Percentiles rank a stretch among this genome's conserved stretches.
phyloP scores from a whole-genome alignment of 35 echinoderm and acorn worm species.

The Holothuria glaberrima region DNA sequence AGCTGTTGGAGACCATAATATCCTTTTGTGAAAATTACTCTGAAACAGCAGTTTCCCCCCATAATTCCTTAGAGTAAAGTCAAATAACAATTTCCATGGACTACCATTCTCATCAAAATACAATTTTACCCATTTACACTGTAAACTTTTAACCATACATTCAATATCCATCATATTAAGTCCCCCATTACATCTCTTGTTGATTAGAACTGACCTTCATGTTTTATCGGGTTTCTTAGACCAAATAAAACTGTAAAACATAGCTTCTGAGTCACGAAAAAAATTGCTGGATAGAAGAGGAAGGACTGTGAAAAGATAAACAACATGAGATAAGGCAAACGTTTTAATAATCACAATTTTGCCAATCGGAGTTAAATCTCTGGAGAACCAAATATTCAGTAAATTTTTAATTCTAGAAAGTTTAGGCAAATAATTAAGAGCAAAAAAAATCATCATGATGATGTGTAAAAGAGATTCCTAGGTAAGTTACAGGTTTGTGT shows the following conservation, averaged over 20 bases:
- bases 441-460: constrained; percentile 13
- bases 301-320: background rate
- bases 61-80: background rate
- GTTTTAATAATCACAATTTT: background rate
- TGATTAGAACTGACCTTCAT: background rate
- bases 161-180: background rate
- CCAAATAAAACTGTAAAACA: background rate
- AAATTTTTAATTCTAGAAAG: background rate
- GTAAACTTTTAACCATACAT: background rate
- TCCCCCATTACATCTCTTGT: background rate
- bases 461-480: background rate
- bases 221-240: background rate
- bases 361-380: background rate
- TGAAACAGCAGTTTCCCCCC: background rate
- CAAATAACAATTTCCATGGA: background rate
- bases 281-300: background rate
- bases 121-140: constrained; percentile 4
- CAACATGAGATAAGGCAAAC: background rate
- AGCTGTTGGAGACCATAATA: background rate
- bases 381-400: background rate
- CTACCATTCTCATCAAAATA: background rate
- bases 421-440: constrained; percentile 2
- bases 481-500: background rate
- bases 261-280: background rate
- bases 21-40: background rate